Conservation (phyloP, 2,113 vertebrate species). For the Dinomys branickii region DNA sequence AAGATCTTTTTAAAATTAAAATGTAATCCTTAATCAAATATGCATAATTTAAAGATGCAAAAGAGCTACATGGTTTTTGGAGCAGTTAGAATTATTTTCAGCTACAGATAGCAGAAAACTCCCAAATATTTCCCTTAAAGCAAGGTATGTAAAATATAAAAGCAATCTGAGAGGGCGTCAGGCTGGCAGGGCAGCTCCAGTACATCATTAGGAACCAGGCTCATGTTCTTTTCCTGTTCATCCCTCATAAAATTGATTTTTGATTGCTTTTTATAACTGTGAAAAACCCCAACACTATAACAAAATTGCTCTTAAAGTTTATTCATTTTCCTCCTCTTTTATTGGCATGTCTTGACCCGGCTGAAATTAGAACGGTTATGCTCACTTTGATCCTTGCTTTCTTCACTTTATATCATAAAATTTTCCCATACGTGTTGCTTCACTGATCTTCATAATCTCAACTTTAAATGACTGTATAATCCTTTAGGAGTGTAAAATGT, state of each 20-base stretch:
- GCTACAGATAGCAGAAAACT: not conserved
- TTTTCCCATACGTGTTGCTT: not conserved
- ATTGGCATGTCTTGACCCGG: not conserved
- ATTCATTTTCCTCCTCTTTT: not conserved
- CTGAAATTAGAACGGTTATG: not conserved
- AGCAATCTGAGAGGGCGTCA: not conserved
- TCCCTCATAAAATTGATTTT: not conserved
- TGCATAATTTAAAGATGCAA: not conserved
- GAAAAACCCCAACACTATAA: not conserved
- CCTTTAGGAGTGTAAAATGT: not conserved
- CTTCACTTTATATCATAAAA: not conserved
- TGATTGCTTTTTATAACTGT: not conserved
- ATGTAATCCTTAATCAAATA: not conserved
- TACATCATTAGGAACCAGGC: not conserved
- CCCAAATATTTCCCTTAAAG: not conserved
- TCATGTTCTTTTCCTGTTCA: not conserved
- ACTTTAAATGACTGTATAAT: not conserved
- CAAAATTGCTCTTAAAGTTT: not conserved
- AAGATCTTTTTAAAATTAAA: not conserved
- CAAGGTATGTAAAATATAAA: not conserved
- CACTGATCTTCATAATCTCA: slow-evolving; percentile 1
- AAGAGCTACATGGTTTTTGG: not conserved
- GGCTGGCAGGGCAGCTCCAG: not conserved
- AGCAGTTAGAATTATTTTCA: not conserved
- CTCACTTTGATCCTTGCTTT: slow-evolving; percentile 17